Base-by-base conservation (phyloP, 2,888 invertebrate species). In the Shargacucullia verbasci region DNA sequence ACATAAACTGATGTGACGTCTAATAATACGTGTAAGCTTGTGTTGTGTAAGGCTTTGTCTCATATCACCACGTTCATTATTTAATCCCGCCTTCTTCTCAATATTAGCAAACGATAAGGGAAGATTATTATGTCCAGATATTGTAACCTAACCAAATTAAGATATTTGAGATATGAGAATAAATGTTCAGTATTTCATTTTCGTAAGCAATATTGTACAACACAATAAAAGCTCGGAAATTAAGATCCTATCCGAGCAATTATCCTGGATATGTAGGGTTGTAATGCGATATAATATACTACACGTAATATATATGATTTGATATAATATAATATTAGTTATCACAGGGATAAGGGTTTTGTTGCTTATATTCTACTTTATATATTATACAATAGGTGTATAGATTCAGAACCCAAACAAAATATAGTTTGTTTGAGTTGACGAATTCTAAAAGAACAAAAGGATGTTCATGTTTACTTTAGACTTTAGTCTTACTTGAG, bases 281-380 rank as follows among this genome's bases (percentile, higher is more conserved):
- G n/a, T 37, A 33, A 52, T 40, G 14, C 4, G 20, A 20, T 20
- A 20, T 20, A 20, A 8, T 61, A 50, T 43, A 44, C 12, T 61
- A 50, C 39, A 44, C 12, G 10, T 27, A 29, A 38, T 48, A 38
- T 13, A 39, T 12, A 39, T 14, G 11, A 35, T 37, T 29, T 14
- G 47, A 40, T 55, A 40, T 47, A 44, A 31, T 14, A 54, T 13
- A 52, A 29, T 66, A 40, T 43, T 35, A 60, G 15, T 56, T 73
- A 73, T 73, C 73, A 73, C 73, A 73, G 73, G 76, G 68, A 68
- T 62, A 67, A 67, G 53, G 69, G 69, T 55, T 53, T 58, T 50
- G n/a, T 50, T 33, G 39, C 54, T 72, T 70, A 63, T 25, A 40
- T 50, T 40, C 48, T 71, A 71, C 25, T 20, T 20, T 20, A 20